Conservation (phyloP, 1,140 invertebrate species). For the Leptinotarsa lineolata region DNA sequence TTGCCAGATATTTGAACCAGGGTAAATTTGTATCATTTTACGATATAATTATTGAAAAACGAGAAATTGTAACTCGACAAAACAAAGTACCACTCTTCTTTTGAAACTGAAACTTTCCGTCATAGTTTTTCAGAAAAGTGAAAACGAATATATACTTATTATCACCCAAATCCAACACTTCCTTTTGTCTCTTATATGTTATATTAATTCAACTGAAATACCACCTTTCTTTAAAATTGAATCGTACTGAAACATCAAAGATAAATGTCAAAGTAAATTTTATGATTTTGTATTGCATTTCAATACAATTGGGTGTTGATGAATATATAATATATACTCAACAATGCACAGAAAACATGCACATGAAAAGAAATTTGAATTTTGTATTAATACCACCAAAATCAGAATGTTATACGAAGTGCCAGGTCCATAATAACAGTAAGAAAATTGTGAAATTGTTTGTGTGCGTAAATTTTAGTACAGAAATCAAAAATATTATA, state of each 20-base stretch:
- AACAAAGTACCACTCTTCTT: constrained; percentile 23
- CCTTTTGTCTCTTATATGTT: too few relatives aligned
- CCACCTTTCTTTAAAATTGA: too few relatives aligned
- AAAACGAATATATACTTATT: neutral
- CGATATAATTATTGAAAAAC: constrained; percentile 35
- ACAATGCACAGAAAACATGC: too few relatives aligned
- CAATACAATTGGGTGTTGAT: too few relatives aligned
- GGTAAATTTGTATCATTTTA: constrained; percentile 49
- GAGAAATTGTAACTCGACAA: constrained; percentile 8
- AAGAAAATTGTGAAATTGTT: constrained; percentile 43
- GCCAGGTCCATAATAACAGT: constrained; percentile 26
- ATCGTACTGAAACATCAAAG: too few relatives aligned
- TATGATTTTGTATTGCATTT: too few relatives aligned
- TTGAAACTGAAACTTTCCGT: neutral
- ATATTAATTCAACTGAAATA: too few relatives aligned
- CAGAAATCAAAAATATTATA: constrained; percentile 54
- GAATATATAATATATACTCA: too few relatives aligned
- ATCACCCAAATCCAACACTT: too few relatives aligned
- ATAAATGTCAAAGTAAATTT: too few relatives aligned
- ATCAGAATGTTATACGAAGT: neutral
- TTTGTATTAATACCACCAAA: too few relatives aligned
- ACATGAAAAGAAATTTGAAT: too few relatives aligned
- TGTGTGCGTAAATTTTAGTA: constrained; percentile 56
- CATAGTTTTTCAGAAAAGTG: neutral
- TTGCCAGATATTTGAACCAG: constrained; percentile 46